Evolutionary conservation across 2,113 vertebrate genomes (phyloP), one percentile per base, ranked within the genome.

Genomic region (Morone chrysops): DNA sequence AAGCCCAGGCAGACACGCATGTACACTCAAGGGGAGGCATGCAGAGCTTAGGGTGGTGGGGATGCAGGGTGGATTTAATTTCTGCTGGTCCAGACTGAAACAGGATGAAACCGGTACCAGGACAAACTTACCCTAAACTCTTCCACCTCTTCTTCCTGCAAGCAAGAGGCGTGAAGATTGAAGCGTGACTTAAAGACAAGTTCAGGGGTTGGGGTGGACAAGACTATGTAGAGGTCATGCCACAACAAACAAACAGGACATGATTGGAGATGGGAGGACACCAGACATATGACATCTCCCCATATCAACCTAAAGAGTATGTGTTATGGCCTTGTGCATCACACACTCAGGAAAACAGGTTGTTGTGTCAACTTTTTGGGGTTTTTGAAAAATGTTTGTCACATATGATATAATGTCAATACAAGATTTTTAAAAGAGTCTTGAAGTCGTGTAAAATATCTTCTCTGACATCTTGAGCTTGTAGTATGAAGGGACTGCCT

Each of bases 81-180:
- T 81, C 63, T 80, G 80, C 78, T 31, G 67, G 83, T 72, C 83
- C 82, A 74, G 82, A 80, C 38, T 22, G 56, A 65, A 83, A 79
- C 75, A 36, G 82, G 82, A 75, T 73, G 78, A 80, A 78, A 85
- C 81, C 53, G 89, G 92, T 91, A 92, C 76, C 87, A 80, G 86
- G 93, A 90, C 87, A 87, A 90, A 99, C 98, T 99, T 97, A 99
- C 98, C 98, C 98, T 96, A 99, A 96, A 97, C 98, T 99, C 95
- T 98, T 99, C 98, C 98, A 99, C 95, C 97, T 98, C 97, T 99
- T 99, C 98, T 99, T 99, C 97, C 98, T 99, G 97, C 93, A 98
- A 98, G 96, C 97, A 95, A 97, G 96, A 97, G 95, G 96, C 92
- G 97, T 96, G 97, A 96, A 97, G 96, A 97, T 97, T 97, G 97